Evolutionary conservation across 23 tunicate genomes (phyloP).

Genomic region (Ciona savignyi): DNA sequence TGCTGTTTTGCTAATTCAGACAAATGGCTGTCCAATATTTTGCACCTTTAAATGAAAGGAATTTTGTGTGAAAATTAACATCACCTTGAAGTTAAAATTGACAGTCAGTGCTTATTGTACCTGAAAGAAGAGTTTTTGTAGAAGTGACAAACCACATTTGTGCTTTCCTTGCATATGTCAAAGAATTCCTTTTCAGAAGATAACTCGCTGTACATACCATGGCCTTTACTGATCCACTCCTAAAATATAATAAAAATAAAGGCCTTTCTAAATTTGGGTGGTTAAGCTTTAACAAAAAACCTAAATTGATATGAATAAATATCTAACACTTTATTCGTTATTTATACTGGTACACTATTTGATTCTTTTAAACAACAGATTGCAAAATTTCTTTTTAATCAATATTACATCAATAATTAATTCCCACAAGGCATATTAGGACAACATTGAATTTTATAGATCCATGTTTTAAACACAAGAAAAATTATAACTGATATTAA

Average conservation of each 20-base stretch:
- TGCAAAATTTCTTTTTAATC: too few species aligned
- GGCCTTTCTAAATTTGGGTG: neutral
- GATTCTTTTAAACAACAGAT: too few species aligned
- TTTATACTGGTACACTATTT: too few species aligned
- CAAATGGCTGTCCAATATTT: slow-evolving; percentile 83
- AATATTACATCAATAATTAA: too few species aligned
- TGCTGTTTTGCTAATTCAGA: slow-evolving; percentile 74
- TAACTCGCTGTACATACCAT: slow-evolving; percentile 77
- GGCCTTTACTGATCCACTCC: slow-evolving; percentile 96
- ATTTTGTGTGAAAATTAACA: too few species aligned
- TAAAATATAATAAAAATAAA: slow-evolving; percentile 8
- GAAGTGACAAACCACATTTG: slow-evolving; percentile 90
- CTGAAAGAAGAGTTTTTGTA: slow-evolving; percentile 78
- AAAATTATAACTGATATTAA: too few species aligned
- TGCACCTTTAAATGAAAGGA: slow-evolving; percentile 47
- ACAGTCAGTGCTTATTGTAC: slow-evolving; percentile 27
- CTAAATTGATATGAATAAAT: too few species aligned
- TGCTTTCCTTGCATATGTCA: slow-evolving; percentile 87
- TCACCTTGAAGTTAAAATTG: too few species aligned
- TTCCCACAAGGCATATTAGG: too few species aligned
- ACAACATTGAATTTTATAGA: too few species aligned
- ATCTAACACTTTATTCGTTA: too few species aligned
- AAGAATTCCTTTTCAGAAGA: slow-evolving; percentile 98
- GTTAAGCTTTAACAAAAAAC: neutral
- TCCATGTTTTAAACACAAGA: too few species aligned